These are phyloP conservation scores for Euplagia quadripunctaria DNA, from an alignment of 2,888 invertebrate species.

Conservation along the genomic window DNA sequence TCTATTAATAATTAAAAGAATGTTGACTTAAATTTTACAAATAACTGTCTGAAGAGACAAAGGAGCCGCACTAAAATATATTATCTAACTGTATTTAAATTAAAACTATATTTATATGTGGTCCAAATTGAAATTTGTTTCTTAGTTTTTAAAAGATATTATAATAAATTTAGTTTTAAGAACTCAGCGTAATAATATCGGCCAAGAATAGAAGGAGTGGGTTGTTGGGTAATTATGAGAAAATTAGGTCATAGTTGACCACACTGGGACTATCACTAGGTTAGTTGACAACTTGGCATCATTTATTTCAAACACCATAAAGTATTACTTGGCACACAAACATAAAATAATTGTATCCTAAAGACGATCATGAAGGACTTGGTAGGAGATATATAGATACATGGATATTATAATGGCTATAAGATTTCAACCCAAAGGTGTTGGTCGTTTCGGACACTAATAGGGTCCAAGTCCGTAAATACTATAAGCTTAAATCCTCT, in stretches of 20 bases:
- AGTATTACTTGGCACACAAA: too few relatives aligned
- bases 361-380: background rate
- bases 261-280: too few relatives aligned
- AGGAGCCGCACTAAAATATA: constrained; percentile 1
- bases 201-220: background rate
- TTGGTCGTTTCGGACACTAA: background rate
- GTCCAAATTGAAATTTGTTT: background rate
- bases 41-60: constrained; percentile 20
- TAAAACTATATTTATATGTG: background rate
- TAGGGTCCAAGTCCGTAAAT: background rate
- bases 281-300: too few relatives aligned
- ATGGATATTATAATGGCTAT: background rate
- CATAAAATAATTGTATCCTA: background rate
- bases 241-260: too few relatives aligned
- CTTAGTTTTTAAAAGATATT: background rate
- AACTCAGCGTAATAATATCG: background rate
- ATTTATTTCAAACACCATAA: too few relatives aligned
- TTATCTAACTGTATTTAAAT: background rate
- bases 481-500: background rate
- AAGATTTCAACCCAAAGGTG: background rate
- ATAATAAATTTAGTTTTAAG: background rate
- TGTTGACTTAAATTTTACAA: constrained; percentile 44
- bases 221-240: background rate
- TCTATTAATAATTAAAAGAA: constrained; percentile 45
- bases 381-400: background rate